phyloP scores from a whole-genome alignment of 2,797 vertebrate genomes.

The Chanos chanos region DNA sequence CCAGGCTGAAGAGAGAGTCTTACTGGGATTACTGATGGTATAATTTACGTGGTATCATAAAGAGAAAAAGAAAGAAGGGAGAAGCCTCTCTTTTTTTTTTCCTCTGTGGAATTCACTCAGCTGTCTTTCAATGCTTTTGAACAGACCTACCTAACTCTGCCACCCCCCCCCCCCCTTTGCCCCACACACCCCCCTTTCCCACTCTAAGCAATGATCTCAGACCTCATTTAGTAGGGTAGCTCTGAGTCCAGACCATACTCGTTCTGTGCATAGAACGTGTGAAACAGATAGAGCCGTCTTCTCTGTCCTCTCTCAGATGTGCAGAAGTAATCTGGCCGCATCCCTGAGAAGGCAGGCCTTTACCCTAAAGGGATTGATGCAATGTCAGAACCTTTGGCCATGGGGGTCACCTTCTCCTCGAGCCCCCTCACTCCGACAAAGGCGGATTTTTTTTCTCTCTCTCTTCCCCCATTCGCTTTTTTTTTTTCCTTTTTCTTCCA shows the following conservation, averaged over 20 bases:
- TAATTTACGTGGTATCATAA: slow-evolving; percentile 73
- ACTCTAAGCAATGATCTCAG: slow-evolving; percentile 77
- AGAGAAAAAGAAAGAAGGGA: slow-evolving; percentile 57
- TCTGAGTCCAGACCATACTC: slow-evolving; percentile 40
- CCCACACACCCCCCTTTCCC: too few relatives aligned
- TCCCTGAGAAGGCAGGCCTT: slow-evolving; percentile 85
- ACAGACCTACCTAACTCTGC: slow-evolving; percentile 28
- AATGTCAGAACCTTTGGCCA: slow-evolving; percentile 98
- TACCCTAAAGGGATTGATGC: slow-evolving; percentile 97
- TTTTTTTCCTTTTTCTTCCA: slow-evolving; percentile 62
- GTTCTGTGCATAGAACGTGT: slow-evolving; percentile 69
- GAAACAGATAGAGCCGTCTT: slow-evolving; percentile 78
- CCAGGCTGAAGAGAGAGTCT: slow-evolving; percentile 72
- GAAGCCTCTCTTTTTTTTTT: slow-evolving; percentile 61
- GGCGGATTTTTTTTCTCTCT: slow-evolving; percentile 71
- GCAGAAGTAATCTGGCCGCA: slow-evolving; percentile 89
- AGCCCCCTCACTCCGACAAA: slow-evolving; percentile 87
- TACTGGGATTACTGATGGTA: slow-evolving; percentile 74
- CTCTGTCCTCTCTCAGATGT: slow-evolving; percentile 85
- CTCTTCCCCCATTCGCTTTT: slow-evolving; percentile 34
- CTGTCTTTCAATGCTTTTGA: slow-evolving; percentile 72
- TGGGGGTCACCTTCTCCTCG: slow-evolving; percentile 87
- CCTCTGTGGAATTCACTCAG: slow-evolving; percentile 64
- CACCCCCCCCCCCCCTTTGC: slow-evolving; percentile 33
- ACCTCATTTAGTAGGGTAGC: slow-evolving; percentile 83